Base-by-base conservation (phyloP, 1,140 invertebrate genomes). In the Diprion similis region DNA sequence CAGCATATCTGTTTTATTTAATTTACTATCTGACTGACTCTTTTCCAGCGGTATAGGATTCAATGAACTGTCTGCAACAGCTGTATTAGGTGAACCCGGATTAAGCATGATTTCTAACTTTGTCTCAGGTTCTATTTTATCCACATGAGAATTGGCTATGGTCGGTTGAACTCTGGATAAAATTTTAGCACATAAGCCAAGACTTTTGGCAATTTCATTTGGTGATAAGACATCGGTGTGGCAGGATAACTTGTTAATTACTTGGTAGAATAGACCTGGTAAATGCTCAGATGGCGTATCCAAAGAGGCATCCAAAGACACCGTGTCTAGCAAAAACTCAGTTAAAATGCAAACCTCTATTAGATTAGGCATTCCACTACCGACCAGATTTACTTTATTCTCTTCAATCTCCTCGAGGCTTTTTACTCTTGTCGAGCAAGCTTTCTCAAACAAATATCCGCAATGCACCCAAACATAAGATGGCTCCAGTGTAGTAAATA, bases 391-490 rank as follows among this genome's bases (percentile, higher is more conserved):
- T 65, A 88, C 89, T 76, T 69, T 79, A 79, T 73, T 78, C 68
- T 75, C 79, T 71, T 71, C 74, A 74, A 10, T 45, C 7, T 78
- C 77, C 45, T 76, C 59, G 47, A 77, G 75, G n/a, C 76, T 82
- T 76, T 79, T 82, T 47, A 83, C 76, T 73, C 80, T 81, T 19
- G 73, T 77, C 48, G 88, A 83, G 80, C 92, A 94, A 11, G 93
- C 91, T 73, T 90, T 89, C 69, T 92, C 89, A 83, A 94, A 95
- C 71, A 94, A 86, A 66, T 90, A 89, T 3, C 92, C 94, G 73
- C 95, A 91, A 82, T 95, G 96, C 75, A 93, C 91, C 96, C 96
- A 98, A 67, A 98, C 92, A 81, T 96, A 97, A 68, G 92, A 93
- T 1, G 94, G 92, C 80, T 97, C 95, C 68, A 97, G 89, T 1